Evolutionary conservation across 64 coral and sea anemone genomes (phyloP), one percentile per base, ranked within the genome.

Genomic region (Montipora sp.): DNA sequence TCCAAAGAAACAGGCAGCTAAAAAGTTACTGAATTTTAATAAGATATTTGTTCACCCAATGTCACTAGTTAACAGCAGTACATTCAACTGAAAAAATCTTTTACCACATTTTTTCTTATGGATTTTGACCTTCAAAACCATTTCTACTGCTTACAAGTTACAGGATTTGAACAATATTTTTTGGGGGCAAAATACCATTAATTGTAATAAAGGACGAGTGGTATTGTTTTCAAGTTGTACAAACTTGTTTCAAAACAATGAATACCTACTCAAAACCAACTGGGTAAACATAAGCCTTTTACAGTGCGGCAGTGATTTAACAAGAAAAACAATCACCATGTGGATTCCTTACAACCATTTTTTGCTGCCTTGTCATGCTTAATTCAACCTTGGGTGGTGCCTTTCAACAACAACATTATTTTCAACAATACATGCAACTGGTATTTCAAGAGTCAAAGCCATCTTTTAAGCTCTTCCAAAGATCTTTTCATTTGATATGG

Each of bases 391-490:
- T 24, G 51, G 51, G 51, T 55, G 9, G 9, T 55, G 51, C 51
- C 2, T 78, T 49, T 78, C 75, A 78, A 78, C 75, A 78, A 49
- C 75, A 78, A 15, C 49, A 13, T 9, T 24, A 24, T 7, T 55
- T 55, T 55, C 51, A 55, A 55, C 51, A 55, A 55, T 55, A 9
- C 51, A 55, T 55, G 51, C 63, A 67, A 67, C 8, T 12, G 63
- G 63, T 12, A 67, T 12, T 0, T 67, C 7, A 7, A 67, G 63
- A 67, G 63, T 7, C 63, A 67, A 67, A 67, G 24, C 4, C 3
- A 77, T 77, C 75, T 13, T 81, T 90, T 80, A 90, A 27, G 49
- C 89, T 73, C 78, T 22, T 66, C 89, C 78, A 74, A 90, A 90
- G 48, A 69, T 55, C 51, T 55, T 55, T 55, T 55, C 51, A 55